A percentile compares a stretch with the other conserved stretches of the same genome.
These are phyloP conservation scores for Poeciliopsis occidentalis DNA, from an alignment of 2,113 vertebrate species.

Conservation along the genomic window DNA sequence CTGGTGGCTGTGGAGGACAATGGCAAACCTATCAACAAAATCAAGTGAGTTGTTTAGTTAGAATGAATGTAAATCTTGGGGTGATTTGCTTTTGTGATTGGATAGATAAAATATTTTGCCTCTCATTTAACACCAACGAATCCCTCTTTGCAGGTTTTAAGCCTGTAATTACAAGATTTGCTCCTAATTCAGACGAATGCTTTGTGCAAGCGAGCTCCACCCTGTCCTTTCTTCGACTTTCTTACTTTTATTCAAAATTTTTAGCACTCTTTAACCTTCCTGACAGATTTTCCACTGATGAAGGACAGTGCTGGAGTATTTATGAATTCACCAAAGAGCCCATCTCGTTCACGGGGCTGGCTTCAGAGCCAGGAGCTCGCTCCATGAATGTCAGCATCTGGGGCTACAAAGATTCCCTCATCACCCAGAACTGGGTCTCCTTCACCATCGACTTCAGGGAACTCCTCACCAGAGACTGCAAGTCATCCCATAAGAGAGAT, in stretches of 20 bases:
- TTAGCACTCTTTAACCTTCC: background rate
- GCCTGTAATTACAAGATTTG: background rate
- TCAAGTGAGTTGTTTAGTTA: constrained; percentile 82
- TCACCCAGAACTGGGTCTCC: constrained; percentile 86
- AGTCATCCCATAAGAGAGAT: constrained; percentile 40
- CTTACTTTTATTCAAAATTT: background rate
- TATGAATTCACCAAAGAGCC: constrained; percentile 84
- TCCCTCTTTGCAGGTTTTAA: background rate
- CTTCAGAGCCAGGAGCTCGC: constrained; percentile 90
- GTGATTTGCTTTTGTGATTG: background rate
- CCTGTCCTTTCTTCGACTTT: no score
- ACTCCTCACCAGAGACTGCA: constrained; percentile 89
- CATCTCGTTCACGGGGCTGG: constrained; percentile 89
- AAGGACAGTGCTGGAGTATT: constrained; percentile 92
- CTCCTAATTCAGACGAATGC: background rate
- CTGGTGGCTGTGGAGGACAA: constrained; percentile 89
- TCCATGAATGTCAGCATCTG: constrained; percentile 95
- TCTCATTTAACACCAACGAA: background rate
- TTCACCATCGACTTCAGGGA: constrained; percentile 93
- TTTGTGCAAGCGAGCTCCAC: background rate
- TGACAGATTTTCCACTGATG: constrained; percentile 92
- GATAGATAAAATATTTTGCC: background rate
- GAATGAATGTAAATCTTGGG: background rate
- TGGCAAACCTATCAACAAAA: constrained; percentile 75
- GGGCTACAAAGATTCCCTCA: constrained; percentile 85